Percentiles rank a stretch among this genome's conserved stretches.
Evolutionary conservation across 2,797 vertebrate species (phyloP).

Genomic region (Decapterus maruadsi): DNA sequence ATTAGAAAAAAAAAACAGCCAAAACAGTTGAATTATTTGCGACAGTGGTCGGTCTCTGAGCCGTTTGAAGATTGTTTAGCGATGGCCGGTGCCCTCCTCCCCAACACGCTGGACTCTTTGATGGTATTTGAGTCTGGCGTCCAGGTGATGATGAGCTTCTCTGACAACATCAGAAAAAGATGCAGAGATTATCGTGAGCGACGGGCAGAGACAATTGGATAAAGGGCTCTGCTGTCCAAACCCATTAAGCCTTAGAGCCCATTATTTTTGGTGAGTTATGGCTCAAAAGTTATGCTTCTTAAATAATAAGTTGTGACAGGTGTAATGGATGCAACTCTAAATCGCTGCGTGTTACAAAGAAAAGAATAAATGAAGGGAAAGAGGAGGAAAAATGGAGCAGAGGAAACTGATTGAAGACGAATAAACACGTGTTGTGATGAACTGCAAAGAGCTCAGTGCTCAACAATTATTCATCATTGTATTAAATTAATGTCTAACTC

Average conservation of each 20-base stretch:
- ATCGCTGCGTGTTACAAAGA: conserved; percentile 4
- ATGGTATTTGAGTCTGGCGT: conserved; percentile 29
- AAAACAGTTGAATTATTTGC: too few species aligned
- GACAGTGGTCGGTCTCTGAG: too few species aligned
- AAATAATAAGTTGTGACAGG: conserved; percentile 17
- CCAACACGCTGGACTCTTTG: background rate
- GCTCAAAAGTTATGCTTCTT: conserved; percentile 32
- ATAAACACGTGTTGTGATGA: conserved; percentile 21
- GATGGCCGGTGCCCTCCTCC: background rate
- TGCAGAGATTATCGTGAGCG: conserved; percentile 31
- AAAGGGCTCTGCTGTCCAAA: conserved; percentile 32
- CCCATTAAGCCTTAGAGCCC: conserved; percentile 50
- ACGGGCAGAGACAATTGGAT: conserved; percentile 31
- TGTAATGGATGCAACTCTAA: conserved; percentile 11
- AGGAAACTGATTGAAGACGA: conserved; percentile 2
- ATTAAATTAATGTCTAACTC: conserved; percentile 9
- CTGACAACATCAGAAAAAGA: background rate
- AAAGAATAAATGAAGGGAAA: background rate
- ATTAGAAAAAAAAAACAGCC: too few species aligned
- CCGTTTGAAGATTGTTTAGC: too few species aligned
- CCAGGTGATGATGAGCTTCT: conserved; percentile 13
- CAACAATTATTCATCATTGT: conserved; percentile 10
- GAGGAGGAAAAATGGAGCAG: background rate
- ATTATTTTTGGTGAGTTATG: conserved; percentile 31
- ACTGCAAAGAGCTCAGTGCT: conserved; percentile 4